Percentiles rank a stretch among this genome's conserved stretches.
Evolutionary conservation across 2,113 vertebrate genomes (phyloP).

Genomic region (Clarias gariepinus): DNA sequence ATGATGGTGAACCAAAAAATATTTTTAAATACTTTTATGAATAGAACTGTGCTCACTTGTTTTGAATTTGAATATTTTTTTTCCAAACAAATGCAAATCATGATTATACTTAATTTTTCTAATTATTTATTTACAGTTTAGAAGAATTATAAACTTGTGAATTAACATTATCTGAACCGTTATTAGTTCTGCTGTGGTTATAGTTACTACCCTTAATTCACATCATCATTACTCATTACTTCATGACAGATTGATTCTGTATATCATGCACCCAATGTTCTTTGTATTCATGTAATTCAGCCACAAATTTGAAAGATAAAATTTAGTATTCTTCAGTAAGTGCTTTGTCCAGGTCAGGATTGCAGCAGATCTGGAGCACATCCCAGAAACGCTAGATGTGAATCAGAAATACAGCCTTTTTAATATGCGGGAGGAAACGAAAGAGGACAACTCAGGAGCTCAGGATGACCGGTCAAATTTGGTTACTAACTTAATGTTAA

Average conservation of each 20-base stretch:
- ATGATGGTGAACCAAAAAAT: background rate
- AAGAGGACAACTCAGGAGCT: background rate
- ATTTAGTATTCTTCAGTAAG: background rate
- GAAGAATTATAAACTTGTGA: background rate
- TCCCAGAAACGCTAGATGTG: background rate
- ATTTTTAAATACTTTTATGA: slow-evolving; percentile 39
- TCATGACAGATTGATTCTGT: background rate
- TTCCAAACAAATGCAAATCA: background rate
- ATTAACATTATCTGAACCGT: background rate
- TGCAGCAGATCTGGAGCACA: background rate
- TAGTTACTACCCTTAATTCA: background rate
- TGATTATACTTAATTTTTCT: background rate
- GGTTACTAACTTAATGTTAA: background rate
- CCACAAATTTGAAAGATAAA: background rate
- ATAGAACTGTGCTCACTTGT: background rate
- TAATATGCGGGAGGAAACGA: background rate
- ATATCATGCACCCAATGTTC: background rate
- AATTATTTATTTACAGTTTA: background rate
- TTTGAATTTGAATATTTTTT: background rate
- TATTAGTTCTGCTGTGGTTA: background rate
- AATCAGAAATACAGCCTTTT: background rate
- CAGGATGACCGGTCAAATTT: background rate
- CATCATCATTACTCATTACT: background rate
- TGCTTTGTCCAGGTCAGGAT: background rate
- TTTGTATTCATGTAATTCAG: background rate